A percentile compares a stretch with the other conserved stretches of the same genome.
phyloP scores from a whole-genome alignment of 2,888 invertebrate genomes.

The Galeopsomyia nigrocyanea region DNA sequence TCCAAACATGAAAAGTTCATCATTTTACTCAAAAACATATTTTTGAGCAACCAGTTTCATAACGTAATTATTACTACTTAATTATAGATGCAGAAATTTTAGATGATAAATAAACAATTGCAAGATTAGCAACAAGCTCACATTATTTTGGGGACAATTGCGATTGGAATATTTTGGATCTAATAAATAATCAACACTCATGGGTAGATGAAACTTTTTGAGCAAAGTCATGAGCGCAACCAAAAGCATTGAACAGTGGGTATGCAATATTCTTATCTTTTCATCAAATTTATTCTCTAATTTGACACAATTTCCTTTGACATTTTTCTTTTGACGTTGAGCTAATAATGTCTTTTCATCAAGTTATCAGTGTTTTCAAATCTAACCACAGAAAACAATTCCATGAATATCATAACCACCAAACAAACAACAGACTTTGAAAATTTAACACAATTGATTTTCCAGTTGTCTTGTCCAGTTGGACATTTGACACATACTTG shows the following conservation, averaged over 20 bases:
- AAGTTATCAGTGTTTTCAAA: neutral
- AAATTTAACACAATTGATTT: neutral
- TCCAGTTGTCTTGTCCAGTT: conserved; percentile 10
- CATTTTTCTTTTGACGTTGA: too few species aligned
- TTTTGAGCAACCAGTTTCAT: too few species aligned
- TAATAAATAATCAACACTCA: conserved; percentile 7
- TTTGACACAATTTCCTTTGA: neutral
- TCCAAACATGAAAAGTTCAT: too few species aligned
- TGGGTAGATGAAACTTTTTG: conserved; percentile 27
- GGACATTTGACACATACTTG: conserved; percentile 29
- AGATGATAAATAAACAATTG: neutral
- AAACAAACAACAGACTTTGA: neutral
- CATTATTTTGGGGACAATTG: neutral
- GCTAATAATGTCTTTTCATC: too few species aligned
- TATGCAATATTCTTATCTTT: conserved; percentile 15
- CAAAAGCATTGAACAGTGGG: conserved; percentile 29
- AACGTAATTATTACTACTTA: neutral
- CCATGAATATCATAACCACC: neutral
- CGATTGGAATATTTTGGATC: neutral
- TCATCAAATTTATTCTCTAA: conserved; percentile 1
- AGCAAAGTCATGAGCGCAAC: conserved; percentile 38
- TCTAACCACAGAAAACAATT: neutral
- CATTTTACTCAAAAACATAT: too few species aligned
- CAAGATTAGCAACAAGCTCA: neutral
- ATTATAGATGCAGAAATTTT: conserved; percentile 11